Evolutionary conservation across 2,113 vertebrate genomes (phyloP).

Genomic region (Macrotus californicus): DNA sequence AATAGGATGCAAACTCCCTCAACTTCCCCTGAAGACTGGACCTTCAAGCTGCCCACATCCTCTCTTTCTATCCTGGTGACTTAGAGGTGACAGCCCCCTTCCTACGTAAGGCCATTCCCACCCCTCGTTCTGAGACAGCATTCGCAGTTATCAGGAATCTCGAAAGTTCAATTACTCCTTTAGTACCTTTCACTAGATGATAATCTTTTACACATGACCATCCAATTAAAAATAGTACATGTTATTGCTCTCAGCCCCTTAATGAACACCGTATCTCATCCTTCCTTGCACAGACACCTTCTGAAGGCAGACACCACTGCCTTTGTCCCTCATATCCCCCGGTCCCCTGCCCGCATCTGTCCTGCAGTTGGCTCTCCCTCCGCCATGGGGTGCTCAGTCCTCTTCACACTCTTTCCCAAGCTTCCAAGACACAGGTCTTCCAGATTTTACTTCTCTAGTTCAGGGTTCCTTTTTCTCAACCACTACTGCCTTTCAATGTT

Average conservation of each 20-base stretch:
- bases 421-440: neutral
- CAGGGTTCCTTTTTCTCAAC: neutral
- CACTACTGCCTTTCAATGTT: too few species aligned
- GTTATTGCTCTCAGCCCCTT: neutral
- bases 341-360: neutral
- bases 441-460: neutral
- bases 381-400: fast-evolving
- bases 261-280: neutral
- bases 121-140: neutral
- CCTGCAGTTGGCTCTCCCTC: neutral
- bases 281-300: neutral
- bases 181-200: neutral
- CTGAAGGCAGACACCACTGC: fast-evolving
- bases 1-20: fast-evolving
- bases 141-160: neutral
- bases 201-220: neutral
- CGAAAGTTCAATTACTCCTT: neutral
- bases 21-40: neutral
- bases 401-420: neutral
- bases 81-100: neutral
- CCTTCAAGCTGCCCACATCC: fast-evolving
- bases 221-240: neutral
- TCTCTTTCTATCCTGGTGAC: neutral
- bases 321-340: neutral
- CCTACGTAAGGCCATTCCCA: neutral